Percentiles rank a stretch among this genome's conserved stretches.
Evolutionary conservation across 2,888 invertebrate species (phyloP).

Genomic region (Apocheima hispidaria): DNA sequence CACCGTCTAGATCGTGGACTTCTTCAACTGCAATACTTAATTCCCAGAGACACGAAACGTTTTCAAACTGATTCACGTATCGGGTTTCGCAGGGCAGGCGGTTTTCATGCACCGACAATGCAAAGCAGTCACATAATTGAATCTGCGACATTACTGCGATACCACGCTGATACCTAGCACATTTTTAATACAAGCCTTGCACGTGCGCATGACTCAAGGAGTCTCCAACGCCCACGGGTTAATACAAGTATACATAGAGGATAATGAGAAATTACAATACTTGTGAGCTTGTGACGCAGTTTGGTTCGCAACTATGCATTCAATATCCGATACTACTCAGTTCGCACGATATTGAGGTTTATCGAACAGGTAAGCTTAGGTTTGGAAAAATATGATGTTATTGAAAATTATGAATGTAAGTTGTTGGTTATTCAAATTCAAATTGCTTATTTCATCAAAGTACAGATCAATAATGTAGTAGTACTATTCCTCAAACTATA

Average conservation of each 20-base stretch:
- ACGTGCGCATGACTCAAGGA: conserved; percentile 68
- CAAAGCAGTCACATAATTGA: conserved; percentile 54
- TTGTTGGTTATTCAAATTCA: no score
- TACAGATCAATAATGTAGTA: no score
- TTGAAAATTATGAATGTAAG: no score
- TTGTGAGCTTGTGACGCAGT: neutral
- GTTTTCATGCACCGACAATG: conserved; percentile 12
- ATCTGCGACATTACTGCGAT: conserved; percentile 57
- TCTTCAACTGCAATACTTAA: neutral
- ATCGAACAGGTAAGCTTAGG: no score
- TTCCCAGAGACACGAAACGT: conserved; percentile 14
- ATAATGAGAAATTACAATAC: conserved; percentile 5
- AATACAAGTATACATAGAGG: neutral
- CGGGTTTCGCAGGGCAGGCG: conserved; percentile 27
- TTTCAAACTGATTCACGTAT: conserved; percentile 31
- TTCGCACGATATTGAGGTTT: no score
- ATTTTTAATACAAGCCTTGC: conserved; percentile 50
- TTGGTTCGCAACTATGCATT: no score
- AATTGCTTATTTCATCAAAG: no score
- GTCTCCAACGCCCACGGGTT: conserved; percentile 40
- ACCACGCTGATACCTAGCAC: neutral
- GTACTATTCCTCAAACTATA: no score
- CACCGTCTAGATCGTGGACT: no score
- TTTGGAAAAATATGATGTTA: no score
- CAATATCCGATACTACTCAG: no score